Evolutionary conservation across 1,140 invertebrate genomes (phyloP), one percentile per base, ranked within the genome.

Genomic region (Brachionus manjavacas): DNA sequence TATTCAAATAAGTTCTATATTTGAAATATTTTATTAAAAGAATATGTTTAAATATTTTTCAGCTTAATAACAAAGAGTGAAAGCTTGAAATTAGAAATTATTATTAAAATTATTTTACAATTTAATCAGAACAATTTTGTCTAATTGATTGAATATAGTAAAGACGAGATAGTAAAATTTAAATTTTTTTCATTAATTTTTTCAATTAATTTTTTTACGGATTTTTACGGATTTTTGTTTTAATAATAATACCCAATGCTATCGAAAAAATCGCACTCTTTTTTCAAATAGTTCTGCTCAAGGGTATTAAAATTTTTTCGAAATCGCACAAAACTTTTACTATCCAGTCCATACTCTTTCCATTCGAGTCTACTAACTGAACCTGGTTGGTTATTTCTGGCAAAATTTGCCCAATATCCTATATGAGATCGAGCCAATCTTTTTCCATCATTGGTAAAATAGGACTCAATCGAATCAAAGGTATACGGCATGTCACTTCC

Each of bases 321-420:
- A 68, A 81, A 81, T 20, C 52, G 31, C 16, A 81, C 7, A 68
- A 64, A 81, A 14, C 11, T 35, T 35, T 83, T 68, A 4, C 11
- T 25, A 16, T 46, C 28, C 7, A 70, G 6, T 9, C 23, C 20
- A 52, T 83, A 68, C 4, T 46, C 64, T 3, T 14, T 4, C 81
- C 81, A 83, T 83, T 46, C 25, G 3, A 68, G n/a, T 6, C n/a
- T 31, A 52, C 28, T 35, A 39, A 41, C 25, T 12, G 28, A 52
- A 8, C 52, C 49, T 11, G 81, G 81, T 8, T 23, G 8, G 7
- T 14, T 11, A 52, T 41, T 85, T 70, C 86, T 86, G 7, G 87
- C 88, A 86, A 88, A 88, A 78, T 88, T 88, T 31, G 86, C 85
- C 86, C 86, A 88, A 81, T 87, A 88, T 3, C 23, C 79, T 7